Percentiles rank a stretch among this genome's conserved stretches.
Evolutionary conservation across 2,797 vertebrate species (phyloP).

Genomic region (Coregonus suidteri): DNA sequence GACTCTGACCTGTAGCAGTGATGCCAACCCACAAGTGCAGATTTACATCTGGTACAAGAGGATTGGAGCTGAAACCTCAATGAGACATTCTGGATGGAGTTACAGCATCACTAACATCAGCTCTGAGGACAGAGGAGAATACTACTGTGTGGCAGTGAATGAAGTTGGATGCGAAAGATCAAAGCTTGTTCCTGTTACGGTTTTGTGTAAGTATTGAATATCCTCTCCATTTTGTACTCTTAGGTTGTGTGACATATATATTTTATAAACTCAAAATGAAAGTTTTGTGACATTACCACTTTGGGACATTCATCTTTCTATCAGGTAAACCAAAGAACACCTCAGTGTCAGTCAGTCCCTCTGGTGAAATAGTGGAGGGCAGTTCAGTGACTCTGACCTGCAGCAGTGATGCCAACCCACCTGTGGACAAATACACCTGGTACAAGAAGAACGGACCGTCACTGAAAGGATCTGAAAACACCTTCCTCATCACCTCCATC

Average conservation of each 20-base stretch:
- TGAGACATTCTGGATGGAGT: neutral
- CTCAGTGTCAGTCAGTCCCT: conserved; percentile 2
- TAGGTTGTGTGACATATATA: too few relatives aligned
- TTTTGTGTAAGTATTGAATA: too few relatives aligned
- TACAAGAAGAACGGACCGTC: conserved; percentile 21
- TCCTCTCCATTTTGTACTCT: too few relatives aligned
- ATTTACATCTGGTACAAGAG: neutral
- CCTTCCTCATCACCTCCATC: conserved; percentile 28
- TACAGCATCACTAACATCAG: conserved; percentile 10
- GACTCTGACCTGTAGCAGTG: conserved; percentile 21
- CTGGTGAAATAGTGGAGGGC: conserved; percentile 22
- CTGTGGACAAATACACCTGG: conserved; percentile 40
- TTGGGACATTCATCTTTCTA: neutral
- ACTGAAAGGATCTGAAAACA: neutral
- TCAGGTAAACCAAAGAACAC: conserved; percentile 6
- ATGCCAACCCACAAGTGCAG: conserved; percentile 9
- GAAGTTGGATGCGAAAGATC: too few relatives aligned
- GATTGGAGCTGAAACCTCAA: neutral
- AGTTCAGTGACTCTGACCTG: conserved; percentile 40
- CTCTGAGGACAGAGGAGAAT: conserved; percentile 11
- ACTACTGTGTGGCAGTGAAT: neutral
- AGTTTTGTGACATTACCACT: neutral
- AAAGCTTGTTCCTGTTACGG: too few relatives aligned
- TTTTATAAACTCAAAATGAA: too few relatives aligned
- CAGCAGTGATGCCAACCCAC: conserved; percentile 52